Conservation (phyloP, 2,888 invertebrate species). For the Folsomia manolachei region DNA sequence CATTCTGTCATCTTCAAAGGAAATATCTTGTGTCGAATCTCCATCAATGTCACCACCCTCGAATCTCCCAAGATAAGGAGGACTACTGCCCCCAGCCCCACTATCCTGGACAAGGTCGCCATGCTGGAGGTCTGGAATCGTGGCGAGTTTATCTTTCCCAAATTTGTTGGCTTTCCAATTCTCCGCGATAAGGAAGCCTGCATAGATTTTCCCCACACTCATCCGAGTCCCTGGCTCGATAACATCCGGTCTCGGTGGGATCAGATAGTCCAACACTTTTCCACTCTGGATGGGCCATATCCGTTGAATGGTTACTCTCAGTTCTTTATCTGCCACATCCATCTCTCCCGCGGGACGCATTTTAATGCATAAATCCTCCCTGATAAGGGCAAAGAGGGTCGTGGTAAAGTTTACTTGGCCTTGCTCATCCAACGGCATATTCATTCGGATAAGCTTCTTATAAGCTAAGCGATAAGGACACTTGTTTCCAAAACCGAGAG, state of each 20-base stretch:
- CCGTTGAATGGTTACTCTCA: constrained; percentile 88
- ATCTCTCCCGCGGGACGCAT: constrained; percentile 98
- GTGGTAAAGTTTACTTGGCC: constrained; percentile 98
- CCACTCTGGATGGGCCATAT: constrained; percentile 99
- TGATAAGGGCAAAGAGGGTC: constrained; percentile 95
- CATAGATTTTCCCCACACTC: constrained; percentile 98
- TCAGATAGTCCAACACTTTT: constrained; percentile 74
- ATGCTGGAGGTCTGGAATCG: constrained; percentile 65
- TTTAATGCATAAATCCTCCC: constrained; percentile 98
- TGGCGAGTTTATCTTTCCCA: constrained; percentile 76
- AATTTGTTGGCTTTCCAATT: constrained; percentile 92
- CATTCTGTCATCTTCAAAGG: constrained; percentile 38
- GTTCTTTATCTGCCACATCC: constrained; percentile 97
- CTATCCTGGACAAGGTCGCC: too few species aligned
- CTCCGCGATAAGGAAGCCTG: constrained; percentile 90
- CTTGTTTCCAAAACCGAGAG: constrained; percentile 99
- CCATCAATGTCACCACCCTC: constrained; percentile 33
- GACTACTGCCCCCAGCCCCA: too few species aligned
- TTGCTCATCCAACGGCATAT: constrained; percentile 96
- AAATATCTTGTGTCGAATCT: constrained; percentile 59
- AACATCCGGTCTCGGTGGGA: constrained; percentile 80
- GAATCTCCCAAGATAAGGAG: too few species aligned
- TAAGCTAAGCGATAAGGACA: constrained; percentile 99
- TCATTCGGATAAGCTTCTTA: constrained; percentile 99
- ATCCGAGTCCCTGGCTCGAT: constrained; percentile 70